Conservation (phyloP, 1,140 invertebrate species). For the Hylyphantes graminicola region DNA sequence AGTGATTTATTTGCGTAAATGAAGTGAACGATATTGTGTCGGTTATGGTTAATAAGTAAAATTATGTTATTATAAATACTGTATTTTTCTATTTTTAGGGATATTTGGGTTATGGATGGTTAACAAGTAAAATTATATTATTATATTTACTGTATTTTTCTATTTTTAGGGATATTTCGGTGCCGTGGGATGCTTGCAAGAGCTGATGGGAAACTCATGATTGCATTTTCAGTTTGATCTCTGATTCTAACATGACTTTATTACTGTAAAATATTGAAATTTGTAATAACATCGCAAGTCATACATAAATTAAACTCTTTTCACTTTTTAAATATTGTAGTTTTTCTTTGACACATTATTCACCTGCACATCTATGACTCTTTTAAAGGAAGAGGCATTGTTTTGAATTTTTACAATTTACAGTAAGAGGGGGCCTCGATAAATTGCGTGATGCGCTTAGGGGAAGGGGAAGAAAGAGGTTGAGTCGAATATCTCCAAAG, state of each 20-base stretch:
- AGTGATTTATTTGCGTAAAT: neutral
- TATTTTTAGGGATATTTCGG: slow-evolving; percentile 86
- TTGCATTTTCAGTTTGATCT: slow-evolving; percentile 2
- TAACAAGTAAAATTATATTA: too few relatives aligned
- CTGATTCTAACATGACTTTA: slow-evolving; percentile 25
- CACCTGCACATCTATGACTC: too few relatives aligned
- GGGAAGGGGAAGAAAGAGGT: too few relatives aligned
- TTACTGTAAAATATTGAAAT: slow-evolving; percentile 22
- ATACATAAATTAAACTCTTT: slow-evolving; percentile 25
- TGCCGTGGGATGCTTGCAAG: slow-evolving; percentile 91
- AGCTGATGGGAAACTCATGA: slow-evolving; percentile 66
- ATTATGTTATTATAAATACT: neutral
- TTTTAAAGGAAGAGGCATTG: too few relatives aligned
- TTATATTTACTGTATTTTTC: neutral
- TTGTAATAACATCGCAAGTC: slow-evolving; percentile 1
- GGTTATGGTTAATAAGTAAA: too few relatives aligned
- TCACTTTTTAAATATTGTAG: neutral
- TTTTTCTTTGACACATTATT: neutral
- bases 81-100: slow-evolving; percentile 71
- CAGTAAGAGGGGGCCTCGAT: too few relatives aligned
- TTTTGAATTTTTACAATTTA: too few relatives aligned
- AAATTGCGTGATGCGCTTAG: too few relatives aligned
- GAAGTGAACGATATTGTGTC: neutral
- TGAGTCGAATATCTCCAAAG: too few relatives aligned
- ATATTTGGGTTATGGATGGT: slow-evolving; percentile 88